A percentile compares a stretch with the other conserved stretches of the same genome.
Conservation (phyloP, 1,140 invertebrate species). For the Caligus rogercresseyi region DNA sequence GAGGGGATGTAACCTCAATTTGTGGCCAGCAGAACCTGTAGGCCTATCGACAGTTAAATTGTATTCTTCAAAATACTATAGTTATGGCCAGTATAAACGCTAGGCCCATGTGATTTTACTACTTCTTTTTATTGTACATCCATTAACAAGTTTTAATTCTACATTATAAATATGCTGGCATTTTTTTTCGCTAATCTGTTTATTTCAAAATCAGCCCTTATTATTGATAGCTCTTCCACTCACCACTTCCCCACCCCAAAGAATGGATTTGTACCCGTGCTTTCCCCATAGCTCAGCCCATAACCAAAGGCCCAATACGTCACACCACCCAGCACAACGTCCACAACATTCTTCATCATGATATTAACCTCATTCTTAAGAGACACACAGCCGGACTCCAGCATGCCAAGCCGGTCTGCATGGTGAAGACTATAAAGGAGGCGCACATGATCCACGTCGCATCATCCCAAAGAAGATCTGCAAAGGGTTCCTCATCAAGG, state of each 20-base stretch:
- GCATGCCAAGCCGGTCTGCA: constrained; percentile 84
- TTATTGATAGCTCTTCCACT: too few relatives aligned
- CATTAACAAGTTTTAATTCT: too few relatives aligned
- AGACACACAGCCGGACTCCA: constrained; percentile 78
- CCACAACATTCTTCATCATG: constrained; percentile 91
- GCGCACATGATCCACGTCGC: constrained; percentile 80
- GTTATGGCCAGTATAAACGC: too few relatives aligned
- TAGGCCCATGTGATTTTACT: too few relatives aligned
- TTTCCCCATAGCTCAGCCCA: constrained; percentile 66
- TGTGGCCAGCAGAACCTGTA: too few relatives aligned
- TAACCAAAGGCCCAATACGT: constrained; percentile 91
- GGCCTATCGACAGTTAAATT: too few relatives aligned
- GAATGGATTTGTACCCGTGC: constrained; percentile 31
- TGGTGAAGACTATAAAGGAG: constrained; percentile 88
- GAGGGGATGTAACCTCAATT: too few relatives aligned
- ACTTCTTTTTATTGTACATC: too few relatives aligned
- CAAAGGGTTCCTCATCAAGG: not conserved
- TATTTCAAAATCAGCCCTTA: too few relatives aligned
- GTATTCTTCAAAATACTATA: too few relatives aligned
- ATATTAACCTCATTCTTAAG: constrained; percentile 88
- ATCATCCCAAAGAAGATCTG: constrained; percentile 42
- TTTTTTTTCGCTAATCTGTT: too few relatives aligned
- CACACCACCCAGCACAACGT: constrained; percentile 73
- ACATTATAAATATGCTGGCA: too few relatives aligned
- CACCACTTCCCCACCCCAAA: constrained; percentile 33